Evolutionary conservation across 2,888 invertebrate genomes (phyloP), one percentile per base, ranked within the genome.

Genomic region (Anarsia innoxiella): DNA sequence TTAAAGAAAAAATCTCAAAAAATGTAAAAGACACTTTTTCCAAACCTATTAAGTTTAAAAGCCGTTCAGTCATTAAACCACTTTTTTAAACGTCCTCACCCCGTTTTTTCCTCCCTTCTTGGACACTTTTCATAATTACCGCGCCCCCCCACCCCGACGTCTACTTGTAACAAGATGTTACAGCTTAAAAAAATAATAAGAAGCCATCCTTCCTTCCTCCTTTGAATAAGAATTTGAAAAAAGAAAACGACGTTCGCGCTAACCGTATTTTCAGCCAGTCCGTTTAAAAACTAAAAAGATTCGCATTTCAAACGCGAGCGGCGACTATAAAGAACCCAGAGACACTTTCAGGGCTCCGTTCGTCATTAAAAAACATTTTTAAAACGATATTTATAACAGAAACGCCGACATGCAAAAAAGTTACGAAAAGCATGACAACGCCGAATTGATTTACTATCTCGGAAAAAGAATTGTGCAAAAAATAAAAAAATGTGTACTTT

Each of bases 91-190:
- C 69, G 76, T 65, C 63, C 59, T 57, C 66, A 53, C 64, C 62
- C 55, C n/a, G n/a, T 58, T 66, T 77, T 78, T 74, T 76, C 71
- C 67, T 56, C 66, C 70, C 74, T 53, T 46, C 53, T 60, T 52
- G 69, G 76, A 82, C 83, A 82, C 82, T 84, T 80, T 82, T 80
- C 82, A 78, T 80, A 82, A 83, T 84, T 80, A 82, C 77, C 66
- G 63, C 63, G 55, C 60, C 64, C 62, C 54, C 52, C 56, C 58
- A 53, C 41, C 47, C 48, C 54, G 53, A 40, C 48, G 48, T 44
- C 40, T 54, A 53, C 69, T 71, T 67, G 65, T 73, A 63, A 79
- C 74, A 78, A 79, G 80, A 82, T 79, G 79, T 79, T 75, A 72
- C 68, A 67, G 62, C 45, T 38, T 37, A 43, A 55, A 68, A 68